These are phyloP conservation scores for Hydrocynus forskahlii DNA, from an alignment of 2,797 vertebrate species.

Conservation along the genomic window DNA sequence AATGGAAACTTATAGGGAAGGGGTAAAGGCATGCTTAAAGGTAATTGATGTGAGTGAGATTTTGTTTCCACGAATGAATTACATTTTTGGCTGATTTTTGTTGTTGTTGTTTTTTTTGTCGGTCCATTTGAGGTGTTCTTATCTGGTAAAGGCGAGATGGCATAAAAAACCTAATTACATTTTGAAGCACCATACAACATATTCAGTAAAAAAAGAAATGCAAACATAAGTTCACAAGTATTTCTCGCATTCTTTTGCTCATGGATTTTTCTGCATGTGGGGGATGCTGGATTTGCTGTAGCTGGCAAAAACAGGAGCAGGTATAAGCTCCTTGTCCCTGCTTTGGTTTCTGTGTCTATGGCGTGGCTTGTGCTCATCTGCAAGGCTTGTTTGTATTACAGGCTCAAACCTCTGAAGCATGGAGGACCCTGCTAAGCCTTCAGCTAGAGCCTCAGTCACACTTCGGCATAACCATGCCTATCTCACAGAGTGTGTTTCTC, in stretches of 20 bases:
- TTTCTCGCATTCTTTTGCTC: neutral
- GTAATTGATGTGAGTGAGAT: too few relatives aligned
- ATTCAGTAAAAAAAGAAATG: too few relatives aligned
- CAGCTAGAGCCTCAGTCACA: conserved; percentile 30
- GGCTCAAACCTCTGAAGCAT: conserved; percentile 34
- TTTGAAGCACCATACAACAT: too few relatives aligned
- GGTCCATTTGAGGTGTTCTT: too few relatives aligned
- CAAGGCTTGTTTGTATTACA: conserved; percentile 31
- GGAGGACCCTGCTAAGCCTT: conserved; percentile 25
- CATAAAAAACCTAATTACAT: too few relatives aligned
- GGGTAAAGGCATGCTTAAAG: too few relatives aligned
- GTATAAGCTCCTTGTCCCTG: neutral
- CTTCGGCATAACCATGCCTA: neutral
- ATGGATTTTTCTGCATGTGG: neutral
- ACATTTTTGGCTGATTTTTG: too few relatives aligned
- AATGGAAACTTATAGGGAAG: too few relatives aligned
- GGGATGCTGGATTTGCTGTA: neutral
- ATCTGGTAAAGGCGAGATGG: too few relatives aligned
- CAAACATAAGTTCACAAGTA: too few relatives aligned
- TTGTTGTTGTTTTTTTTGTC: too few relatives aligned
- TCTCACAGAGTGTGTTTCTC: conserved; percentile 39
- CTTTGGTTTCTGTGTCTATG: neutral
- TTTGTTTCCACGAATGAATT: too few relatives aligned
- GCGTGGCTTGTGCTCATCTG: neutral
- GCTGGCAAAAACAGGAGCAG: neutral